Evolutionary conservation across 2,113 vertebrate species (phyloP).

Genomic region (Peromyscus polionotus): DNA sequence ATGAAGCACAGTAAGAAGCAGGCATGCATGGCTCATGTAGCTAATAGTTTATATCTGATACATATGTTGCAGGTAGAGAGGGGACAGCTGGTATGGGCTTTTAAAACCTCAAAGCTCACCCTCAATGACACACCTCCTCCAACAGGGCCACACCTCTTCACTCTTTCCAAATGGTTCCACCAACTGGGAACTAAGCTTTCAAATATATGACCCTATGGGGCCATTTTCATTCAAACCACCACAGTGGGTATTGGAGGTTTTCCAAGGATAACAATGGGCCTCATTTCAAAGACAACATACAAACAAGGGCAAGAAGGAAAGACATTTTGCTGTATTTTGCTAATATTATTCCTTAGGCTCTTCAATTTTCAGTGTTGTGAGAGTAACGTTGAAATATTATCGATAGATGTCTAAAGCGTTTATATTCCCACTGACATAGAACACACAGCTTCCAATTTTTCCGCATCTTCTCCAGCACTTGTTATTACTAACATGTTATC

Average conservation of each 20-base stretch:
- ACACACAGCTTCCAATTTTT: neutral
- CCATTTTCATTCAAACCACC: neutral
- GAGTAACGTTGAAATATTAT: conserved; percentile 7
- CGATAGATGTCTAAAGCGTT: neutral
- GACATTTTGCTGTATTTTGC: neutral
- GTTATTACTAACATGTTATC: neutral
- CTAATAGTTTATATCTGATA: neutral
- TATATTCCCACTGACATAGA: neutral
- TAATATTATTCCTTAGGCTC: neutral
- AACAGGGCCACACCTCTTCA: neutral
- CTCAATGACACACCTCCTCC: neutral
- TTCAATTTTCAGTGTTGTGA: conserved; percentile 14
- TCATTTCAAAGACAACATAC: conserved; percentile 2
- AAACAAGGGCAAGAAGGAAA: conserved; percentile 4
- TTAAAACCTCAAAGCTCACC: neutral
- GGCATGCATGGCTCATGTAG: neutral
- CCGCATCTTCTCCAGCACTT: neutral
- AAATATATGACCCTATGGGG: neutral
- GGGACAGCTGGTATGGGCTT: neutral
- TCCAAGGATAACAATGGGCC: neutral
- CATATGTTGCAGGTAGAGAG: neutral
- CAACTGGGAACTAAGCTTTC: neutral
- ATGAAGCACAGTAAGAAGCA: neutral
- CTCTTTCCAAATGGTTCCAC: neutral
- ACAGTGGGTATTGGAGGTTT: neutral